Percentiles rank a stretch among this genome's conserved stretches.
Conservation (phyloP, 1,140 invertebrate species). For the Anoplolepis gracilipes region DNA sequence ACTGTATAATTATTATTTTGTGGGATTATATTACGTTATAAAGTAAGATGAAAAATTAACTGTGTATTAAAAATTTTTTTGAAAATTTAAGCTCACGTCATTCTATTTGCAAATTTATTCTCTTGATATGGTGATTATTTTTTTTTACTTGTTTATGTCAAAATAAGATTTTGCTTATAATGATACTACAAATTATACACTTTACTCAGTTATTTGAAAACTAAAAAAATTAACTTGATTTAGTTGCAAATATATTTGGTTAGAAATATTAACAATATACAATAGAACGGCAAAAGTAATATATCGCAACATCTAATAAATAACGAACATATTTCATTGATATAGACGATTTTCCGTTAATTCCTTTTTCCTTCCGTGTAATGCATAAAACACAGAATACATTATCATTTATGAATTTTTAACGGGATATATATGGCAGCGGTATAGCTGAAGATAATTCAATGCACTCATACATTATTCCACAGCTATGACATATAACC, state of each 20-base stretch:
- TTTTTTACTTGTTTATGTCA: neutral
- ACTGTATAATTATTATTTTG: neutral
- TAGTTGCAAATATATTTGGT: neutral
- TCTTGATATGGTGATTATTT: neutral
- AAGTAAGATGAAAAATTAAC: neutral
- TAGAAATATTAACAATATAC: neutral
- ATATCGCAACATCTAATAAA: slow-evolving; percentile 4
- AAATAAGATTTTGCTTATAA: neutral
- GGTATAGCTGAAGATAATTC: slow-evolving; percentile 44
- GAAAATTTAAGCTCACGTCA: neutral
- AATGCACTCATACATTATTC: slow-evolving; percentile 56
- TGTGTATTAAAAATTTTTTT: neutral
- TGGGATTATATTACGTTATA: neutral
- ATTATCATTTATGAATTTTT: slow-evolving; percentile 61
- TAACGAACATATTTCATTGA: slow-evolving; percentile 28
- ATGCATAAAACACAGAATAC: slow-evolving; percentile 45
- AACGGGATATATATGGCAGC: neutral
- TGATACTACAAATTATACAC: neutral
- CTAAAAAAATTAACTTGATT: slow-evolving; percentile 4
- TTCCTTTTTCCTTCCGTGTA: slow-evolving; percentile 34
- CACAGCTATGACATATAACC: slow-evolving; percentile 8
- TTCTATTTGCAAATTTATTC: neutral
- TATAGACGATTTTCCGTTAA: slow-evolving; percentile 36
- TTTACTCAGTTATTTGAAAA: neutral
- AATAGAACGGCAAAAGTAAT: neutral